Conservation (phyloP, 2,113 vertebrate species). For the Pagrus major region DNA sequence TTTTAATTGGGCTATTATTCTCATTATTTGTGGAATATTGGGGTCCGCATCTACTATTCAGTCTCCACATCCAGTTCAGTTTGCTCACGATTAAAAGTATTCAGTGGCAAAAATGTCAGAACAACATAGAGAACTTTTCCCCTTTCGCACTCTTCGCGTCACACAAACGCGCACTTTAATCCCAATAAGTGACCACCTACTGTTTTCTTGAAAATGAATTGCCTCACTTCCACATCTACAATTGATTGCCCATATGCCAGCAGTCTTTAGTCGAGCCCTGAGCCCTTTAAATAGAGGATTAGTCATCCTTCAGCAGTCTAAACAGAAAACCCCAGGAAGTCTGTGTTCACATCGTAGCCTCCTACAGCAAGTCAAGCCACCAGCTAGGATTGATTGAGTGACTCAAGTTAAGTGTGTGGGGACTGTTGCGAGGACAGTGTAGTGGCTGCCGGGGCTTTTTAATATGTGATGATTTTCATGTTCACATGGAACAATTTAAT, state of each 20-base stretch:
- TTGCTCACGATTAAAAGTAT: slow-evolving; percentile 1
- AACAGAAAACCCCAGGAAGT: slow-evolving; percentile 47
- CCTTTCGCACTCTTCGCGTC: not conserved
- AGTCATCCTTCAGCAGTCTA: slow-evolving; percentile 66
- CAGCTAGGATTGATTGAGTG: slow-evolving; percentile 52
- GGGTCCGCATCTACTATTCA: too few species aligned
- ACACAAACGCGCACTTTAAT: slow-evolving; percentile 21
- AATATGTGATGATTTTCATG: slow-evolving; percentile 18
- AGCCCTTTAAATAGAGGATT: slow-evolving; percentile 72
- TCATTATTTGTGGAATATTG: too few species aligned
- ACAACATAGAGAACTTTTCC: not conserved
- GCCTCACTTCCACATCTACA: slow-evolving; percentile 46
- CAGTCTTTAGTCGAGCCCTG: slow-evolving; percentile 48
- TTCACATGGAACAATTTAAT: slow-evolving; percentile 20
- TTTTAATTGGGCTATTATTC: too few species aligned
- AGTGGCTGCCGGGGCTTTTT: slow-evolving; percentile 22
- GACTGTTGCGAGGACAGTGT: slow-evolving; percentile 8
- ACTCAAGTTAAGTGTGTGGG: slow-evolving; percentile 40
- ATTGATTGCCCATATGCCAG: slow-evolving; percentile 47
- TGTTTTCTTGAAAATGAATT: slow-evolving; percentile 45
- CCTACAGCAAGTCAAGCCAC: slow-evolving; percentile 50
- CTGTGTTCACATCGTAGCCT: slow-evolving; percentile 44
- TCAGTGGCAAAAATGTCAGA: not conserved
- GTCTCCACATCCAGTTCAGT: not conserved
- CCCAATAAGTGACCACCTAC: slow-evolving; percentile 46